Evolutionary conservation across 2,797 vertebrate genomes (phyloP).

Genomic region (Lagorchestes hirsutus): DNA sequence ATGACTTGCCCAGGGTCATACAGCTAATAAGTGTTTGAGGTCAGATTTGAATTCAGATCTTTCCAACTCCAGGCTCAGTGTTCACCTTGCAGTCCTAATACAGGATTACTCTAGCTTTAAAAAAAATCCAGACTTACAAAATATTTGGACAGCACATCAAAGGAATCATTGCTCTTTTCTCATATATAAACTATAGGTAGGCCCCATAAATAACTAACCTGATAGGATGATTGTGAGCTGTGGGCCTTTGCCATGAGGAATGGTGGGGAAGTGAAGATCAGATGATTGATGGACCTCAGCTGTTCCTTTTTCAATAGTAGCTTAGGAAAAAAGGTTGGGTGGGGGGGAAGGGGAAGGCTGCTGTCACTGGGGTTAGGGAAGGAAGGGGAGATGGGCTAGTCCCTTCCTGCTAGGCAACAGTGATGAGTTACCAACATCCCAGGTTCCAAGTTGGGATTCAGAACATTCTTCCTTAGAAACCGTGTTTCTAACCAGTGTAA

Average conservation of each 20-base stretch:
- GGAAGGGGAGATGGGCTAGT: background rate
- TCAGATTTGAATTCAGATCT: background rate
- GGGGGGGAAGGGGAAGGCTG: background rate
- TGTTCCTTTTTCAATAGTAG: background rate
- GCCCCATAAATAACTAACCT: slow-evolving; percentile 26
- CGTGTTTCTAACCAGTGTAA: background rate
- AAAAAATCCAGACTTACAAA: background rate
- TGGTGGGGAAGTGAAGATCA: background rate
- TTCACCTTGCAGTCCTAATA: background rate
- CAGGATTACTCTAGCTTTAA: background rate
- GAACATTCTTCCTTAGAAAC: slow-evolving; percentile 67
- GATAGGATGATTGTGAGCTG: slow-evolving; percentile 41
- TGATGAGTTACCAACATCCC: slow-evolving; percentile 48
- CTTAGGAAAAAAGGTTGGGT: background rate
- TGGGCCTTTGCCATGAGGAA: slow-evolving; percentile 10
- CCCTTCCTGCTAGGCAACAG: slow-evolving; percentile 46
- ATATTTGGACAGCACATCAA: background rate
- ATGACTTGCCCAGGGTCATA: background rate
- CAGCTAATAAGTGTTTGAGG: background rate
- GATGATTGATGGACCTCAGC: background rate
- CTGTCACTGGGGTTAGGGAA: slow-evolving; percentile 15
- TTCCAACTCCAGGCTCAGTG: background rate
- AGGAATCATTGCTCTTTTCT: background rate
- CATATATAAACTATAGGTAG: slow-evolving; percentile 8
- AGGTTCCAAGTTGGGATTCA: slow-evolving; percentile 62